Conservation (phyloP, 92 coral and sea anemone genomes). For the Metridium senile region DNA sequence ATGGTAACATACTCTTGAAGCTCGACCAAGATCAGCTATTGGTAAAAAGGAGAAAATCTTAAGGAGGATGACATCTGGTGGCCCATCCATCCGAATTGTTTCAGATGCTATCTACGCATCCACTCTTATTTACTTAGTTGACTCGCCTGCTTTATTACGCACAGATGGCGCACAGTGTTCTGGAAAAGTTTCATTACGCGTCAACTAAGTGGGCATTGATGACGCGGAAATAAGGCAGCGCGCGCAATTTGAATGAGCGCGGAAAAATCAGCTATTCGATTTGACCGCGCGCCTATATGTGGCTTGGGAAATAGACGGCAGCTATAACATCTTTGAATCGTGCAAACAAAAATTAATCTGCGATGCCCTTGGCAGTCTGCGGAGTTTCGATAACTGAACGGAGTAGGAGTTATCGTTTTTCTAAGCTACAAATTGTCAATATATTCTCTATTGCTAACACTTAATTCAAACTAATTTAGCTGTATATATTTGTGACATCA, state of each 20-base stretch:
- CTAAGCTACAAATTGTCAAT: too few relatives aligned
- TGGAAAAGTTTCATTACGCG: slow-evolving; percentile 16
- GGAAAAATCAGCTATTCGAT: not conserved
- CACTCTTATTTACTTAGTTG: not conserved
- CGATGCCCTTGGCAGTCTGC: too few relatives aligned
- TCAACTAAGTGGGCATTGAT: slow-evolving; percentile 16
- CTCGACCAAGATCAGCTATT: slow-evolving; percentile 82
- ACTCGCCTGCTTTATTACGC: not conserved
- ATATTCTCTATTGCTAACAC: too few relatives aligned
- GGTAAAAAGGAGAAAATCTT: slow-evolving; percentile 87
- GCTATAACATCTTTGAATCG: too few relatives aligned
- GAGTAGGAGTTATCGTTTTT: too few relatives aligned
- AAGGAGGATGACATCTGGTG: slow-evolving; percentile 92
- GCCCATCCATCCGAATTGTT: slow-evolving; percentile 62
- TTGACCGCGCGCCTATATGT: too few relatives aligned
- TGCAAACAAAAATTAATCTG: too few relatives aligned
- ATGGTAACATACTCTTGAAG: slow-evolving; percentile 82
- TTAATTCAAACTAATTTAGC: too few relatives aligned
- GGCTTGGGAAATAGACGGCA: too few relatives aligned
- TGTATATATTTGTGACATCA: too few relatives aligned
- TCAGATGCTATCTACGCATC: not conserved
- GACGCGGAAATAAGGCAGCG: slow-evolving; percentile 14
- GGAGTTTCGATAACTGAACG: too few relatives aligned
- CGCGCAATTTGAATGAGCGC: slow-evolving; percentile 10
- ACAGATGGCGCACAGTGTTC: slow-evolving; percentile 1